Evolutionary conservation across 1,140 invertebrate species (phyloP).

Genomic region (Aporrectodea caliginosa): DNA sequence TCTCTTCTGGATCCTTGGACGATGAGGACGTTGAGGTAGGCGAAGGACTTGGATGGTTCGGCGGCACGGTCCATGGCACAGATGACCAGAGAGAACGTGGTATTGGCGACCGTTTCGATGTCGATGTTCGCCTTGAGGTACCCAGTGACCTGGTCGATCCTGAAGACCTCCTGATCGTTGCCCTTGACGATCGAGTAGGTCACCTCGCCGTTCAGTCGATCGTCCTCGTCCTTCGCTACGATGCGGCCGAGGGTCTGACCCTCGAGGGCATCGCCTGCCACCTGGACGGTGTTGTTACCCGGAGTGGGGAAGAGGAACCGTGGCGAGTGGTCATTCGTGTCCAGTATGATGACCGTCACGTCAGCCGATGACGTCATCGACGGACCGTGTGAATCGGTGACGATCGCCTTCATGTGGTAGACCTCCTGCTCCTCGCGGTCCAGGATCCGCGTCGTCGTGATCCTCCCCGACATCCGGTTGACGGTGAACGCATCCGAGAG

Average conservation of each 20-base stretch:
- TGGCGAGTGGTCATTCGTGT: constrained; percentile 31
- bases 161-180: not conserved
- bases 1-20: not conserved
- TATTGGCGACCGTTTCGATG: not conserved
- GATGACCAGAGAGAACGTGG: constrained; percentile 4
- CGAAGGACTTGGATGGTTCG: not conserved
- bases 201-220: not conserved
- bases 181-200: constrained; percentile 7
- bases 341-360: constrained; percentile 16
- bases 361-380: not conserved
- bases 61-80: not conserved
- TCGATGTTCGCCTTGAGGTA: not conserved
- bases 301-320: constrained; percentile 25
- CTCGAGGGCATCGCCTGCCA: not conserved
- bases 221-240: not conserved
- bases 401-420: constrained; percentile 21
- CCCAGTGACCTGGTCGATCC: constrained; percentile 9
- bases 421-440: constrained; percentile 24
- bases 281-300: constrained; percentile 25
- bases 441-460: constrained; percentile 22
- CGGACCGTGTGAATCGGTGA: not conserved
- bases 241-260: not conserved
- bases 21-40: not conserved
- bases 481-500: constrained; percentile 24
- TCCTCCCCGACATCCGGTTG: constrained; percentile 16